Percentiles rank a stretch among this genome's conserved stretches.
Conservation (phyloP, 2,888 invertebrate genomes). For the Cordilura impudica region DNA sequence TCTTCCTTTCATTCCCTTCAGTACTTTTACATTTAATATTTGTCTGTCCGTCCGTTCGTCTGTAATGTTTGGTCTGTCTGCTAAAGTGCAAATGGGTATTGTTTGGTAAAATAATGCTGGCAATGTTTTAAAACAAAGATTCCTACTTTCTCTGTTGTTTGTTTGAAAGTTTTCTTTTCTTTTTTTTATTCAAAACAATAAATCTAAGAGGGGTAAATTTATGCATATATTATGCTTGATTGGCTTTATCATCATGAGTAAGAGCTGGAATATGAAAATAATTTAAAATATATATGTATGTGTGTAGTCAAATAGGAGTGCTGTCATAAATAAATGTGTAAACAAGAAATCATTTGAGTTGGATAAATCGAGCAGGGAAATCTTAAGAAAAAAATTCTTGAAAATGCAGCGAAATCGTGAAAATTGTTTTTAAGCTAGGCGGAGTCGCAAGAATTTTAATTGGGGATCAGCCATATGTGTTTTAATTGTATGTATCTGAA, state of each 20-base stretch:
- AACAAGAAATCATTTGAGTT: no score
- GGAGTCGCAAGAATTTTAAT: no score
- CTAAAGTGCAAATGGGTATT: constrained; percentile 46
- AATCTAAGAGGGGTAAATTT: constrained; percentile 16
- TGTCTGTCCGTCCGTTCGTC: background rate
- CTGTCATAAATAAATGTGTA: no score
- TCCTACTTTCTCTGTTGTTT: background rate
- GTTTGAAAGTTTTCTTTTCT: constrained; percentile 7
- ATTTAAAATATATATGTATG: background rate
- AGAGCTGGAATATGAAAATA: constrained; percentile 32
- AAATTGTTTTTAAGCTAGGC: no score
- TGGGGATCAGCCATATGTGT: no score
- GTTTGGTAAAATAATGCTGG: constrained; percentile 29
- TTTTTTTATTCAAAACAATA: background rate
- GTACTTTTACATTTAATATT: constrained; percentile 14
- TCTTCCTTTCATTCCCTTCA: background rate
- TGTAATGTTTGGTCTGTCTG: constrained; percentile 14
- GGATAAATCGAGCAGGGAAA: no score
- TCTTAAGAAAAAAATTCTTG: no score
- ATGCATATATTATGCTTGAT: constrained; percentile 47
- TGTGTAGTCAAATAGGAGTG: no score
- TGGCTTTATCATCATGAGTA: constrained; percentile 26
- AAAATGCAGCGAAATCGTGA: no score
- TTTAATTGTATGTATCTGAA: no score
- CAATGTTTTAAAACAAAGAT: constrained; percentile 27